Evolutionary conservation across 2,888 invertebrate species (phyloP).

Genomic region (Polyommatus iphigenia): DNA sequence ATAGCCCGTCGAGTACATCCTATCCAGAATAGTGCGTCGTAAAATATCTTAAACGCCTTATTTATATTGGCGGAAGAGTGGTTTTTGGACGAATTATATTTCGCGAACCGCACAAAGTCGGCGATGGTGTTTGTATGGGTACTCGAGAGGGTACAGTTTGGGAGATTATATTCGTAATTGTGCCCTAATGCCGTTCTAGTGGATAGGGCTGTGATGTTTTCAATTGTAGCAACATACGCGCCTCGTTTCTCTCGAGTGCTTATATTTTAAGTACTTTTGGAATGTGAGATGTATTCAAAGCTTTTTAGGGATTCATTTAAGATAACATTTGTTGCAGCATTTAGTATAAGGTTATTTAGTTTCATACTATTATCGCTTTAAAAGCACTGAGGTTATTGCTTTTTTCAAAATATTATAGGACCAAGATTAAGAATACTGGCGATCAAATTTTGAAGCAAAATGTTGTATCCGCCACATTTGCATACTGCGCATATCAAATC

Average conservation of each 20-base stretch:
- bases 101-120: conserved; percentile 37
- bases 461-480: not conserved
- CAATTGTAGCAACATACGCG: conserved; percentile 30
- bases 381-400: too few species aligned
- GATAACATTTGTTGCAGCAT: not conserved
- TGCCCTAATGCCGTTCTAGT: conserved; percentile 65
- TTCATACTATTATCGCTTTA: not conserved
- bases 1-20: conserved; percentile 62
- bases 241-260: conserved; percentile 12
- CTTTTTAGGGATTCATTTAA: not conserved
- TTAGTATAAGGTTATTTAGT: not conserved
- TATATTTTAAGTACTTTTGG: conserved; percentile 15
- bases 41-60: conserved; percentile 20
- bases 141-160: conserved; percentile 68
- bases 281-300: not conserved
- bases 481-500: not conserved
- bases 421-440: too few species aligned
- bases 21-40: conserved; percentile 47
- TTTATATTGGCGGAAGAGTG: conserved; percentile 11
- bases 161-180: conserved; percentile 71
- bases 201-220: conserved; percentile 42
- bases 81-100: conserved; percentile 42
- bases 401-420: too few species aligned
- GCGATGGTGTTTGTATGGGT: conserved; percentile 56
- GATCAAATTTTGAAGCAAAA: not conserved